A percentile compares a stretch with the other conserved stretches of the same genome.
phyloP scores from a whole-genome alignment of 1,140 invertebrate genomes.

The Pseudomyrmex cubaensis region DNA sequence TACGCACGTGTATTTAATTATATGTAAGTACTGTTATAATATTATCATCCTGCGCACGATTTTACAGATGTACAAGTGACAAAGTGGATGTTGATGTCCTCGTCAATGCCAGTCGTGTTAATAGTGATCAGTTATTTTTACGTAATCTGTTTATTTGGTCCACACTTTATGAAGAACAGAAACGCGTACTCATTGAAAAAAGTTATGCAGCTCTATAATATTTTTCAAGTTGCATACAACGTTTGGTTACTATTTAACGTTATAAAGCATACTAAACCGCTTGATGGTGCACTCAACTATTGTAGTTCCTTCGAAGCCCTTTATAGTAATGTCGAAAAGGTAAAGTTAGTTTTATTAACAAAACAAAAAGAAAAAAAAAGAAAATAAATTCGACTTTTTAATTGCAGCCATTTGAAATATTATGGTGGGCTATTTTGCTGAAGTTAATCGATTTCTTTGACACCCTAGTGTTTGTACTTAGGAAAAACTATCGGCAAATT shows the following conservation, averaged over 20 bases:
- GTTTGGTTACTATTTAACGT: constrained; percentile 48
- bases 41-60: neutral
- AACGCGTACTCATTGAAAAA: constrained; percentile 87
- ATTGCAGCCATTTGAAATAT: constrained; percentile 65
- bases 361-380: too few species aligned
- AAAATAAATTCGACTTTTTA: neutral
- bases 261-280: constrained; percentile 43
- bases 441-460: constrained; percentile 75
- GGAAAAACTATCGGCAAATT: constrained; percentile 89
- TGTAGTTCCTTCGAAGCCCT: neutral
- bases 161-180: constrained; percentile 87
- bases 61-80: constrained; percentile 26
- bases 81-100: neutral
- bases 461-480: constrained; percentile 87
- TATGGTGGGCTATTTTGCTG: constrained; percentile 80
- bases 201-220: constrained; percentile 87
- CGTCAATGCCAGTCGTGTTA: neutral
- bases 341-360: neutral
- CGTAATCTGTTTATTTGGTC: constrained; percentile 85
- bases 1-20: too few species aligned
- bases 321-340: neutral
- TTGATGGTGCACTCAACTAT: constrained; percentile 60
- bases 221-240: constrained; percentile 85
- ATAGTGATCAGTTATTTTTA: constrained; percentile 74
- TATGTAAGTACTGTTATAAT: neutral